A percentile compares a stretch with the other conserved stretches of the same genome.
These are phyloP conservation scores for Denticeps clupeoides DNA, from an alignment of 2,797 vertebrate genomes.

Conservation along the genomic window DNA sequence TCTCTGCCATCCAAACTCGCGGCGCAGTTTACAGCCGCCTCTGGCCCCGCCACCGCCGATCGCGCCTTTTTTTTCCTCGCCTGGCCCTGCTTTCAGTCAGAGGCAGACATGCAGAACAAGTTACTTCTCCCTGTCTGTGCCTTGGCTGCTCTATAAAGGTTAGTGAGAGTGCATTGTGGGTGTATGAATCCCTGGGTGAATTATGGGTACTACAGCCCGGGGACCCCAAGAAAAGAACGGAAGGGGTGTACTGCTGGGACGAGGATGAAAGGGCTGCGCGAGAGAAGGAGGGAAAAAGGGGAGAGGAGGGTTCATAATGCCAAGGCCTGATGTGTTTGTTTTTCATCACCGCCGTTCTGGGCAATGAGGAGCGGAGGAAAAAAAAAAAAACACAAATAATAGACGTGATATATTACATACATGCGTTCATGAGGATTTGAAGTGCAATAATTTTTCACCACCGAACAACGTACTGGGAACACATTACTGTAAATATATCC, in stretches of 20 bases:
- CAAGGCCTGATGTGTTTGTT: constrained; percentile 72
- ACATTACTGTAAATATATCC: constrained; percentile 28
- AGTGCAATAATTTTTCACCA: constrained; percentile 44
- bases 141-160: constrained; percentile 59
- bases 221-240: constrained; percentile 56
- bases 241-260: constrained; percentile 58
- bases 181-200: constrained; percentile 62
- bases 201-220: constrained; percentile 64
- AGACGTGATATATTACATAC: constrained; percentile 55
- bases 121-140: constrained; percentile 39
- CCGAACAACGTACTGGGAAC: constrained; percentile 23
- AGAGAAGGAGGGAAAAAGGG: constrained; percentile 28
- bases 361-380: constrained; percentile 52
- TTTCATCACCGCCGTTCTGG: constrained; percentile 63
- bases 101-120: no score
- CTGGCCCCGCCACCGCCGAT: constrained; percentile 14
- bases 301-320: constrained; percentile 54
- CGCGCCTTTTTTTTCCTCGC: background rate
- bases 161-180: constrained; percentile 58
- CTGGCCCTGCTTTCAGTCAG: no score
- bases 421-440: constrained; percentile 48
- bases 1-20: constrained; percentile 28
- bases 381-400: constrained; percentile 32
- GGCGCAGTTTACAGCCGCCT: constrained; percentile 24
- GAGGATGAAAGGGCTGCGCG: constrained; percentile 53